Conservation (phyloP, 2,113 vertebrate genomes). For the Poeciliopsis occidentalis region DNA sequence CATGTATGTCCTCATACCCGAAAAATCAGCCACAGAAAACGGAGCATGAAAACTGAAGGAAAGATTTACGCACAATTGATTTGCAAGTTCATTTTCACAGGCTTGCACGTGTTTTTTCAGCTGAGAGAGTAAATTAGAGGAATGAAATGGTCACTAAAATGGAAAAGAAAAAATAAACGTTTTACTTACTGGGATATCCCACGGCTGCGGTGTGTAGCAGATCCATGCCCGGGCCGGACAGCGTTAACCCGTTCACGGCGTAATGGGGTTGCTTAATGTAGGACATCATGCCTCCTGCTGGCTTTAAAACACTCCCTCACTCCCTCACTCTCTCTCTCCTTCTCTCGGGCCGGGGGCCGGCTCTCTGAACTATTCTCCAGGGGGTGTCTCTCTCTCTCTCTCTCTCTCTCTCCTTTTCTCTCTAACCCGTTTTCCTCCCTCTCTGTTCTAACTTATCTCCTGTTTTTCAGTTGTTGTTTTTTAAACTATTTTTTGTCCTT, state of each 20-base stretch:
- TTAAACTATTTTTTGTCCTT: constrained; percentile 21
- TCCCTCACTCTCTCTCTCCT: constrained; percentile 78
- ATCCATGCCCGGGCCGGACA: constrained; percentile 87
- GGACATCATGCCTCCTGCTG: constrained; percentile 87
- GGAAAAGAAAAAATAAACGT: background rate
- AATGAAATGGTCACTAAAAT: background rate
- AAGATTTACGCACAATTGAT: constrained; percentile 5
- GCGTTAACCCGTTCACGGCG: constrained; percentile 86
- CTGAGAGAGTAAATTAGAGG: background rate
- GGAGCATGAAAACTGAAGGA: too few species aligned
- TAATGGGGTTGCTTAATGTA: constrained; percentile 91
- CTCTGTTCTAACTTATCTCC: constrained; percentile 43
- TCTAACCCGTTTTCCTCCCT: constrained; percentile 14
- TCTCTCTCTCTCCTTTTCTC: constrained; percentile 40
- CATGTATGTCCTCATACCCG: constrained; percentile 49
- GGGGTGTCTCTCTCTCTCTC: constrained; percentile 50
- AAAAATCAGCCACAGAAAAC: constrained; percentile 13
- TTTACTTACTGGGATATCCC: constrained; percentile 86
- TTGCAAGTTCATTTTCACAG: background rate
- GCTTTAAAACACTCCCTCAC: constrained; percentile 80
- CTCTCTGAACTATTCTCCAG: constrained; percentile 68
- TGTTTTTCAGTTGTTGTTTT: constrained; percentile 30
- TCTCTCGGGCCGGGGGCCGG: constrained; percentile 72
- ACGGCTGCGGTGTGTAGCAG: constrained; percentile 85
- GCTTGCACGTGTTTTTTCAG: background rate